Conservation (phyloP, 37 sponge, comb jelly and placozoan genomes). For the Tethya wilhelma region DNA sequence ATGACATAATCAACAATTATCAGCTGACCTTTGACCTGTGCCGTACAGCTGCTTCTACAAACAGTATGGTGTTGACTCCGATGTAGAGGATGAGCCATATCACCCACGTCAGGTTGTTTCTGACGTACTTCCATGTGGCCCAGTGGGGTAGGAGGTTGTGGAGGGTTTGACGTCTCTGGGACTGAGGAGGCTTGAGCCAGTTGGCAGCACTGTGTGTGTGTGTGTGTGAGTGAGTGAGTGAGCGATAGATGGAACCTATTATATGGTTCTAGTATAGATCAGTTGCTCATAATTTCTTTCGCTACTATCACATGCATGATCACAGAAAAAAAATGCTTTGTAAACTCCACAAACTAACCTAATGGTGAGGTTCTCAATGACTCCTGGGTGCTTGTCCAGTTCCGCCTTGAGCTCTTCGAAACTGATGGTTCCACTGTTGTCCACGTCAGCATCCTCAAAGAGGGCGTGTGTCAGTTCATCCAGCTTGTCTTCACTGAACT, state of each 20-base stretch:
- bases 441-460: constrained; percentile 85
- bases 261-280: neutral
- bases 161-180: neutral
- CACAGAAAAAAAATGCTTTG: neutral
- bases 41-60: constrained; percentile 51
- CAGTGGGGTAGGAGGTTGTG: constrained; percentile 45
- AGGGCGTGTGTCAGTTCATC: constrained; percentile 74
- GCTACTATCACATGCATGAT: too few relatives aligned
- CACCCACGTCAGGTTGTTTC: constrained; percentile 66
- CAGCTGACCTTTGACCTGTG: constrained; percentile 25
- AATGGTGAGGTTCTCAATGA: constrained; percentile 85
- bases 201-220: constrained; percentile 76
- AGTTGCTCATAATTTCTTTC: too few relatives aligned
- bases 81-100: constrained; percentile 41
- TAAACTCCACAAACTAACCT: too few relatives aligned
- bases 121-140: constrained; percentile 60
- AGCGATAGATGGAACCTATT: neutral
- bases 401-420: constrained; percentile 85
- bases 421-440: constrained; percentile 80
- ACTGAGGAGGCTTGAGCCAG: constrained; percentile 79
- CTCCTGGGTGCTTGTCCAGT: constrained; percentile 83
- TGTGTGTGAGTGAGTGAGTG: neutral
- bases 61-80: constrained; percentile 52
- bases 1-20: too few relatives aligned
- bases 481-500: constrained; percentile 76